Conservation (phyloP, 2,797 vertebrate species). For the Podarcis lilfordi region DNA sequence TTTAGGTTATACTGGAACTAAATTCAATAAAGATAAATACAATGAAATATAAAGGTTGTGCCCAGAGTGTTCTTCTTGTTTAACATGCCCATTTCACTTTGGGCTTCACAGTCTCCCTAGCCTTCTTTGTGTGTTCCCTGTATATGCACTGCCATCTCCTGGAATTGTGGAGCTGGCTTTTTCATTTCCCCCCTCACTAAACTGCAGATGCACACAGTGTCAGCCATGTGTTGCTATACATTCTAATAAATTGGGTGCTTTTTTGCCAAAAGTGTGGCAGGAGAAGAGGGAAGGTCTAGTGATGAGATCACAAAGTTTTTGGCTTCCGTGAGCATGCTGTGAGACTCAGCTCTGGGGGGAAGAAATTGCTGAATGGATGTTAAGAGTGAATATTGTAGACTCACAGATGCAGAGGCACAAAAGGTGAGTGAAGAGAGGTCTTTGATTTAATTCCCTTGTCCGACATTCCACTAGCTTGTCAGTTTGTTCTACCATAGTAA, state of each 20-base stretch:
- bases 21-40: background rate
- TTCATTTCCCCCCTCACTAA: background rate
- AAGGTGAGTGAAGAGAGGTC: background rate
- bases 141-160: background rate
- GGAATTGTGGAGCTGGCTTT: background rate
- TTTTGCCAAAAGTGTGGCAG: too few species aligned
- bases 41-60: background rate
- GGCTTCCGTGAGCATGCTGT: too few species aligned
- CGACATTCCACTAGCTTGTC: background rate
- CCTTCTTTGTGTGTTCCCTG: background rate
- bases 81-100: background rate
- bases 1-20: background rate
- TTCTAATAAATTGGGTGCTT: background rate
- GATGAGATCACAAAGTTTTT: background rate
- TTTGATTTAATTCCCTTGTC: background rate
- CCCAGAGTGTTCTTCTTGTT: background rate
- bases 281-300: background rate
- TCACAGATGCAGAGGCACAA: background rate
- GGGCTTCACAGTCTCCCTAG: background rate
- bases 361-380: background rate
- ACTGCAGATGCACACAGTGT: background rate
- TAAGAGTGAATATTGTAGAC: background rate
- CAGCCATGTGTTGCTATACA: background rate
- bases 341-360: background rate
- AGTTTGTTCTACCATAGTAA: background rate